Conservation (phyloP, 2,888 invertebrate genomes). For the Monopis laevigella region DNA sequence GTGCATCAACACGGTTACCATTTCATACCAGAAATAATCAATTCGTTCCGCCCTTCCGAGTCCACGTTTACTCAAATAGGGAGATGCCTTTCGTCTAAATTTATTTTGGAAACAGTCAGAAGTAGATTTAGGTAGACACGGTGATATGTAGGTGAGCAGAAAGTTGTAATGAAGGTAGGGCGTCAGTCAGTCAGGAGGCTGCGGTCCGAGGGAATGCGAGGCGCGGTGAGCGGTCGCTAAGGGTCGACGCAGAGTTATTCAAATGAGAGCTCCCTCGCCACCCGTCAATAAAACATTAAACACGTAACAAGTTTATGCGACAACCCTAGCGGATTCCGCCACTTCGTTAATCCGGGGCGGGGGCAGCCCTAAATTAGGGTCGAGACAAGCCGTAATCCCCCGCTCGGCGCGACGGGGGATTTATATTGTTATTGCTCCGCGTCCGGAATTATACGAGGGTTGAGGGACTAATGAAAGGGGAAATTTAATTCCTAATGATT, state of each 20-base stretch:
- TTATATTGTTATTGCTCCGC: conserved; percentile 68
- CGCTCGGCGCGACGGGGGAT: conserved; percentile 67
- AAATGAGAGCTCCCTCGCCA: conserved; percentile 60
- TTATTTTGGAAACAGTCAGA: background rate
- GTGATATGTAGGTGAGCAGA: background rate
- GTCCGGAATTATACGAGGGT: conserved; percentile 69
- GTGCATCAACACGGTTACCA: conserved; percentile 42
- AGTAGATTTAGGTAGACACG: background rate
- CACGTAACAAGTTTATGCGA: conserved; percentile 68
- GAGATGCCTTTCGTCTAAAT: no score
- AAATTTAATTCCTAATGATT: conserved; percentile 69
- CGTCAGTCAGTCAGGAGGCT: conserved; percentile 19
- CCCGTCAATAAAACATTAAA: conserved; percentile 68
- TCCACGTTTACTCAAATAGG: background rate
- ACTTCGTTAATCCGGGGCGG: conserved; percentile 67
- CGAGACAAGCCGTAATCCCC: conserved; percentile 68
- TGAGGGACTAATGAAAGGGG: conserved; percentile 69
- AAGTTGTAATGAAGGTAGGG: conserved; percentile 8
- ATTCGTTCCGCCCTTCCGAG: conserved; percentile 40
- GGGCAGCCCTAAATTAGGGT: conserved; percentile 68
- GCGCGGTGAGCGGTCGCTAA: conserved; percentile 29
- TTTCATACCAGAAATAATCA: conserved; percentile 51
- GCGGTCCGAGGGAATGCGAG: conserved; percentile 25
- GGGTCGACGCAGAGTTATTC: conserved; percentile 37
- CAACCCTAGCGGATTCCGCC: conserved; percentile 67